phyloP scores from a whole-genome alignment of 2,113 vertebrate species.

The Panurus biarmicus region DNA sequence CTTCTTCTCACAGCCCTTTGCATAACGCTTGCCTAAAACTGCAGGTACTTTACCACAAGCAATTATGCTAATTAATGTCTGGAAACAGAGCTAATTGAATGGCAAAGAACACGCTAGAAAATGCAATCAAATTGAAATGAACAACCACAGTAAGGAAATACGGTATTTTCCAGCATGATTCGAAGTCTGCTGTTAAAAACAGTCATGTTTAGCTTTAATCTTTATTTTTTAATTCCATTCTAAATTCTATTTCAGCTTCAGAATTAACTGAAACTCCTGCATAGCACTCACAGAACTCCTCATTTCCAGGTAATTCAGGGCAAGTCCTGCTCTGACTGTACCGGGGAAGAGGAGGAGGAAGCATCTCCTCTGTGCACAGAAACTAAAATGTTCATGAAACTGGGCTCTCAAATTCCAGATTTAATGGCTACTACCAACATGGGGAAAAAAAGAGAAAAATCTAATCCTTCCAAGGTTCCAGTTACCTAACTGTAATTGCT shows the following conservation, averaged over 20 bases:
- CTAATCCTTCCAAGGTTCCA: background rate
- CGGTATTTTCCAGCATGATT: background rate
- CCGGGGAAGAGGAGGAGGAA: background rate
- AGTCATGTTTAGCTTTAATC: background rate
- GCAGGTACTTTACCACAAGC: conserved; percentile 26
- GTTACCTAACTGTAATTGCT: background rate
- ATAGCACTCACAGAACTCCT: background rate
- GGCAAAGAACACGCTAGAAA: conserved; percentile 29
- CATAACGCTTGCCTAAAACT: background rate
- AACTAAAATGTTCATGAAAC: background rate
- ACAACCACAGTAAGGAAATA: background rate
- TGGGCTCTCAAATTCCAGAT: background rate
- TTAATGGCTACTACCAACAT: background rate
- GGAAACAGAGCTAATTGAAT: conserved; percentile 37
- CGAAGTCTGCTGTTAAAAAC: background rate
- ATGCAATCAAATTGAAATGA: background rate
- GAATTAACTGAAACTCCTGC: background rate
- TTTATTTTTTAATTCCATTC: background rate
- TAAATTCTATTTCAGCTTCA: background rate
- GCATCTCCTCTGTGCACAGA: background rate
- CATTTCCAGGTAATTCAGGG: background rate
- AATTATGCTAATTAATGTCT: conserved; percentile 38
- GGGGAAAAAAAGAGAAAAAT: background rate
- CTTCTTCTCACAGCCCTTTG: background rate
- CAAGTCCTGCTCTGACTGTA: background rate